Conservation (phyloP, 2,113 vertebrate species). For the Paramisgurnus dabryanus region DNA sequence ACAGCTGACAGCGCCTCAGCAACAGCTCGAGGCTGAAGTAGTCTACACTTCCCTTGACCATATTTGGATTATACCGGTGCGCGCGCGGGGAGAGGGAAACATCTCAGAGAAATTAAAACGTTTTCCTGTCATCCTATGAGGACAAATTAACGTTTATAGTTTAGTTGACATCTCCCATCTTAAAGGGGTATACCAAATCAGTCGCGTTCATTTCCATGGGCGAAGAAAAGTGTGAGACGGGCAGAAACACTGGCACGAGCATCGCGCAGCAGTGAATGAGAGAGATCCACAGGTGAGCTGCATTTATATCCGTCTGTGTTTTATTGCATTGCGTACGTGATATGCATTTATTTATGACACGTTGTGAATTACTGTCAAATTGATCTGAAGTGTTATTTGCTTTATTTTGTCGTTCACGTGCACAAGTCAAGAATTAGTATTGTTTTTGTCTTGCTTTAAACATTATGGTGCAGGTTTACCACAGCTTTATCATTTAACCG, state of each 20-base stretch:
- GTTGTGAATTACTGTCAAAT: neutral
- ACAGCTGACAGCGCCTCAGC: constrained; percentile 72
- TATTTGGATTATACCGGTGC: constrained; percentile 68
- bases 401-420: neutral
- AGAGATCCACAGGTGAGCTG: constrained; percentile 71
- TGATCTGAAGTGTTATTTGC: neutral
- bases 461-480: neutral
- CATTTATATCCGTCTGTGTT: neutral
- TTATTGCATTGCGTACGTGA: neutral
- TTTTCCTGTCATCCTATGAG: constrained; percentile 60
- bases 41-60: constrained; percentile 74
- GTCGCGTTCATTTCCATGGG: constrained; percentile 55
- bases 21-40: constrained; percentile 61
- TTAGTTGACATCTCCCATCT: constrained; percentile 57
- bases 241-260: constrained; percentile 55
- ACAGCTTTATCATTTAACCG: too few species aligned
- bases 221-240: constrained; percentile 63
- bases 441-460: constrained; percentile 8
- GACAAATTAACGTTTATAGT: constrained; percentile 62
- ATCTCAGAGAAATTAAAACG: constrained; percentile 66
- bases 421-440: neutral
- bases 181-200: constrained; percentile 42
- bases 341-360: neutral
- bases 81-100: constrained; percentile 62
- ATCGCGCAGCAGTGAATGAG: constrained; percentile 64